Evolutionary conservation across 2,797 vertebrate species (phyloP).

Genomic region (Notoglanidium macrostoma): DNA sequence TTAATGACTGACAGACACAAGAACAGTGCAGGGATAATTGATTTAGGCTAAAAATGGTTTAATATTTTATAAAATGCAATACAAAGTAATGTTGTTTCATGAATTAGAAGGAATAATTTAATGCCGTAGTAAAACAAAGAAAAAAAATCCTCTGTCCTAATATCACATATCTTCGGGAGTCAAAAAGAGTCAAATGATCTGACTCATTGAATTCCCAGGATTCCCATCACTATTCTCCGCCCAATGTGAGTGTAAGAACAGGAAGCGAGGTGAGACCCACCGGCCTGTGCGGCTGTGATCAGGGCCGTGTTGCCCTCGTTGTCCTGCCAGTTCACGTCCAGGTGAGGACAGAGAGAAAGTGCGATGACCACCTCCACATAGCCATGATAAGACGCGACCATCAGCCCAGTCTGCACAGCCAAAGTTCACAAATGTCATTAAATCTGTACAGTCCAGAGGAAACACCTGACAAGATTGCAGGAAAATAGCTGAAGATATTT

Average conservation of each 20-base stretch:
- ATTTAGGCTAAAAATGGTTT: neutral
- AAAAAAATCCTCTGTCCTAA: too few relatives aligned
- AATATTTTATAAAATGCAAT: neutral
- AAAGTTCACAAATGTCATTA: slow-evolving; percentile 22
- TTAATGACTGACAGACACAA: neutral
- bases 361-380: slow-evolving; percentile 91
- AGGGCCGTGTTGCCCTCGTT: slow-evolving; percentile 95
- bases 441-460: slow-evolving; percentile 10
- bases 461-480: neutral
- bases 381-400: slow-evolving; percentile 93
- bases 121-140: too few relatives aligned
- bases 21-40: neutral
- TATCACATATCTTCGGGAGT: neutral
- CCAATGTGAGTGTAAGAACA: neutral
- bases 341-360: slow-evolving; percentile 87
- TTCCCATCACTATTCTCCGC: neutral
- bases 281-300: slow-evolving; percentile 93
- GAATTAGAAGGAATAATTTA: too few relatives aligned
- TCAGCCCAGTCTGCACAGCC: slow-evolving; percentile 83
- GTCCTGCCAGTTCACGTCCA: slow-evolving; percentile 98
- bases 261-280: slow-evolving; percentile 69
- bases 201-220: neutral
- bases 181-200: neutral
- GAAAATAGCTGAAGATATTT: neutral
- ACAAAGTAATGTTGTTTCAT: too few relatives aligned